Evolutionary conservation across 2,888 invertebrate genomes (phyloP).

Genomic region (Synergus laeviventris): DNA sequence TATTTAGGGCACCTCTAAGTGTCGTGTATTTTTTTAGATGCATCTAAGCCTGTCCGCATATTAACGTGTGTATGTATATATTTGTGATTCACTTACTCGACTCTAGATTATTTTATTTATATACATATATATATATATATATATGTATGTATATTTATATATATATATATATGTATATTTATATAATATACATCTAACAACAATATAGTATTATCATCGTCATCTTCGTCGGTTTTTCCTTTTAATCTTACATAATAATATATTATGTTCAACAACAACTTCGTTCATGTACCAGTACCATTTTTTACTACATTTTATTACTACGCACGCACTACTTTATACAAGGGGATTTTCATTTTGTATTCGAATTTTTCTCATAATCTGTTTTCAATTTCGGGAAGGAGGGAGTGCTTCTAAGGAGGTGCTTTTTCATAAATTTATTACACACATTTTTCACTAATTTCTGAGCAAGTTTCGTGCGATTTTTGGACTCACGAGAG

Average conservation of each 20-base stretch:
- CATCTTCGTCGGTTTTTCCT: conserved; percentile 56
- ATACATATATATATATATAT: conserved; percentile 68
- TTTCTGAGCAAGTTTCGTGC: conserved; percentile 68
- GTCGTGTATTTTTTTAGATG: conserved; percentile 49
- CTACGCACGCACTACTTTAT: conserved; percentile 66
- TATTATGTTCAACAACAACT: conserved; percentile 71
- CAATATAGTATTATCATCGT: conserved; percentile 74
- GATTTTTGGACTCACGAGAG: conserved; percentile 52
- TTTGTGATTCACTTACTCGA: conserved; percentile 57
- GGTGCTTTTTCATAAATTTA: conserved; percentile 40
- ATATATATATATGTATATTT: conserved; percentile 65
- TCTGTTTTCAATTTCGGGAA: not conserved
- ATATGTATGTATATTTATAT: conserved; percentile 67
- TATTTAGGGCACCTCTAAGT: conserved; percentile 58
- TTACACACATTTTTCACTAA: conserved; percentile 45
- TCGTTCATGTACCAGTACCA: conserved; percentile 60
- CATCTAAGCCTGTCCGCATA: conserved; percentile 35
- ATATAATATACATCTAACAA: conserved; percentile 74
- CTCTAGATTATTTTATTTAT: conserved; percentile 66
- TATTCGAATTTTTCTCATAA: conserved; percentile 38
- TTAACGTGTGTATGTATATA: conserved; percentile 47
- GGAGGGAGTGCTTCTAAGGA: conserved; percentile 40
- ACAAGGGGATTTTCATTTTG: conserved; percentile 53
- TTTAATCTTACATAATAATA: conserved; percentile 64
- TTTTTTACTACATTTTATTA: conserved; percentile 43